A percentile compares a stretch with the other conserved stretches of the same genome.
Conservation (phyloP, 1,140 invertebrate genomes). For the Sitodiplosis mosellana region DNA sequence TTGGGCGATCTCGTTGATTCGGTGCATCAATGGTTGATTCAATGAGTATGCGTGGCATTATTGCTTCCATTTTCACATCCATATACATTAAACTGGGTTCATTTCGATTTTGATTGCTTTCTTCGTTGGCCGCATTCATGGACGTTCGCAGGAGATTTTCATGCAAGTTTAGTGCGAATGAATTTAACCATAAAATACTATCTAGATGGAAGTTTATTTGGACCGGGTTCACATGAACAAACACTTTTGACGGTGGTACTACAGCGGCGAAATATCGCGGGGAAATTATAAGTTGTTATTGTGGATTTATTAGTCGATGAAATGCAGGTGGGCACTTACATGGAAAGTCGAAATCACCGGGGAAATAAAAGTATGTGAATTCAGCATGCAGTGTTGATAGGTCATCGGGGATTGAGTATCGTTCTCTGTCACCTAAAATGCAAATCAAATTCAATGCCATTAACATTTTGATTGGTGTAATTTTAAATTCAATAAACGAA, state of each 20-base stretch:
- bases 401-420: conserved; percentile 67
- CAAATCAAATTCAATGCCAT: too few species aligned
- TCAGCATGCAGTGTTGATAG: conserved; percentile 84
- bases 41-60: conserved; percentile 61
- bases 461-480: too few species aligned
- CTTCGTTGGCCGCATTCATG: conserved; percentile 6
- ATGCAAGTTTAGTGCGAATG: conserved; percentile 75
- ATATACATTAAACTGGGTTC: conserved; percentile 46
- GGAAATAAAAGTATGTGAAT: conserved; percentile 94
- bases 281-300: neutral
- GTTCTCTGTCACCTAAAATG: conserved; percentile 60
- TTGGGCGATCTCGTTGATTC: conserved; percentile 28
- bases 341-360: conserved; percentile 81
- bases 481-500: too few species aligned
- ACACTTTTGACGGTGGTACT: conserved; percentile 86
- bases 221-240: conserved; percentile 75
- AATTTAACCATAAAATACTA: conserved; percentile 82
- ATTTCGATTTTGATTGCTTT: conserved; percentile 4
- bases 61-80: conserved; percentile 74
- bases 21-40: neutral
- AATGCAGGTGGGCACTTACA: conserved; percentile 34
- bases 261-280: conserved; percentile 4
- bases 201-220: conserved; percentile 66
- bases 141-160: conserved; percentile 39
- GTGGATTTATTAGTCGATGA: too few species aligned